Base-by-base conservation (phyloP, 2,113 vertebrate genomes). In the Anguilla rostrata region DNA sequence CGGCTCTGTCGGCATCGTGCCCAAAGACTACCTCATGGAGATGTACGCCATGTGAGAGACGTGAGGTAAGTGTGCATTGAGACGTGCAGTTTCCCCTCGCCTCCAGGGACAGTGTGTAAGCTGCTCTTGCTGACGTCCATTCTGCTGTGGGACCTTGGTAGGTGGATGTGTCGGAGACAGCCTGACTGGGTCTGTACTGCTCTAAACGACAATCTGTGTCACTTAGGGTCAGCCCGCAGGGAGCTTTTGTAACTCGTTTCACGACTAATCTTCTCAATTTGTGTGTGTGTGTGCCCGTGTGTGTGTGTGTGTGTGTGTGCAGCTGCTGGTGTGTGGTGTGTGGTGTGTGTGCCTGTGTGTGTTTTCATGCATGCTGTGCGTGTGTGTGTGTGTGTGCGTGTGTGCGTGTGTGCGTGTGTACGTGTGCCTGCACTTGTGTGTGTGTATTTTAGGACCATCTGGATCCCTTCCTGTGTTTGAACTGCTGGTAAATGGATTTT, bases 21-120 rank as follows among this genome's bases (percentile, higher is more conserved):
- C 98, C 92, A 99, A 97, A 96, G 95, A 95, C 91, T 99, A 96
- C 96, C 91, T 99, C 96, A 96, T 96, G 93, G 97, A 98, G 96
- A 96, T 99, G 93, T 99, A 99, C 91, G 95, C 94, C 90, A 93
- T 99, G 89, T 99, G 95, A 97, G 93, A 90, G 91, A 89, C 91
- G 93, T 90, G 56, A 94, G 94, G 96, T 97, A 95, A 97, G 96
- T 96, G 96, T 96, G 95, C 96, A 96, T 96, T 96, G 95, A 95
- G n/a, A 34, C 29, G 0, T 75, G 9, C 94, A 94, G 75, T 18
- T 86, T 20, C 29, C 43, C 29, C 15, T 53, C 15, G 41, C 20
- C 83, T 41, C 39, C 39, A 20, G 78, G 40, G 78, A 80, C 6
- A 1, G n/a, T 34, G n/a, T 7, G 34, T 34, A 75, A 29, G n/a